phyloP scores from a whole-genome alignment of 2,113 vertebrate species.

The Lamprotornis superbus region DNA sequence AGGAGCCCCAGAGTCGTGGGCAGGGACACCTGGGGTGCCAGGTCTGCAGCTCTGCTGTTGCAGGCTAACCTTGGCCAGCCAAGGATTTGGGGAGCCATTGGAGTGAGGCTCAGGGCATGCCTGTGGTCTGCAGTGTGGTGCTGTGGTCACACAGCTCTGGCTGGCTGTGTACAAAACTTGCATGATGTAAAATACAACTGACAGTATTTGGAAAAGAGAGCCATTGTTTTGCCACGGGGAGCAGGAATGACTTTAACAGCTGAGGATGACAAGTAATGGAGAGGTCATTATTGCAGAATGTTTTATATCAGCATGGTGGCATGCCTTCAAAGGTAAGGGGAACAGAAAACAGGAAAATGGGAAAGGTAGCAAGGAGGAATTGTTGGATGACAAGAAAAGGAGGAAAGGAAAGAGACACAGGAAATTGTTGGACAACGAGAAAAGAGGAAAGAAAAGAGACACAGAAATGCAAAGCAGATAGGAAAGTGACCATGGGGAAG shows the following conservation, averaged over 20 bases:
- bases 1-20: neutral
- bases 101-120: neutral
- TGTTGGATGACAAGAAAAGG: neutral
- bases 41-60: neutral
- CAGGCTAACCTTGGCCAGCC: neutral
- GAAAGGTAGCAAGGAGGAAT: neutral
- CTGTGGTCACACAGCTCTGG: neutral
- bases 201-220: neutral
- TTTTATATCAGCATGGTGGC: neutral
- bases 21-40: neutral
- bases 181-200: neutral
- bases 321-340: neutral
- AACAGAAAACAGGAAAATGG: neutral
- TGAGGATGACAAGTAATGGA: neutral
- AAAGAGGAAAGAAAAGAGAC: neutral
- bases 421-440: neutral
- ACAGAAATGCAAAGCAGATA: neutral
- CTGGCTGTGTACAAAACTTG: neutral
- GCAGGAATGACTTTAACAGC: neutral
- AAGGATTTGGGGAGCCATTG: rapidly evolving
- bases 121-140: neutral
- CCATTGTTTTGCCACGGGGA: neutral
- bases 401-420: neutral
- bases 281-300: neutral
- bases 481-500: neutral